Base-by-base conservation (phyloP, 1,140 invertebrate species). In the Papilio polyxenes region DNA sequence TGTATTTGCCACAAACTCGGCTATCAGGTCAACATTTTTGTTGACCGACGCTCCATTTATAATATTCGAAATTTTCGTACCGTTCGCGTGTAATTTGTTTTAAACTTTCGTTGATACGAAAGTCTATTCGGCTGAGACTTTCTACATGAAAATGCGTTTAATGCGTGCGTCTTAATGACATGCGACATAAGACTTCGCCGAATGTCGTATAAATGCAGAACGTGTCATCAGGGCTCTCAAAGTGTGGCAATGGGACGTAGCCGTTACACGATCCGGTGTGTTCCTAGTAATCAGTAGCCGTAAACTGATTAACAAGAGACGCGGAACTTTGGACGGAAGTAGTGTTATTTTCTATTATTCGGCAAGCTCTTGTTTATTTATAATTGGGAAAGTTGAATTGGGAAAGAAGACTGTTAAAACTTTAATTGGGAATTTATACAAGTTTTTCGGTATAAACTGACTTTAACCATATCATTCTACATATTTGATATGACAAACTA, bases 161-260 rank as follows among this genome's bases (percentile, higher is more conserved):
- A 80, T 80, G 78, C 78, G 78, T 80, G 78, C 37, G 9, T 80
- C 78, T 51, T 80, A 80, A 80, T 80, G 59, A 80, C 78, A 80
- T 80, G 78, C 78, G 78, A 65, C 49, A n/a, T 80, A 80, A 77
- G 48, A 59, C 17, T 65, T 11, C 56, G 53, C 56, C 51, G 77
- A 79, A 62, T 65, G 56, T 80, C 17, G 59, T 80, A 59, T 44
- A 62, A 31, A 79, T 80, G 78, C 78, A 7, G 59, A 62, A 65
- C 78, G 20, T 80, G 78, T 62, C 56, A 44, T 49, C 75, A 80
- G 78, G 78, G 56, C 78, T 80, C 17, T 56, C 17, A 31, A 65
- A 80, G 78, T 80, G 59, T 65, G 56, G 37, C 59, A 80, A 44
- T 80, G 59, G 78, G 56, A 59, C 78, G 53, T 7, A 62, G n/a